Conservation (phyloP, 2,113 vertebrate genomes). For the Aviceda subcristata region DNA sequence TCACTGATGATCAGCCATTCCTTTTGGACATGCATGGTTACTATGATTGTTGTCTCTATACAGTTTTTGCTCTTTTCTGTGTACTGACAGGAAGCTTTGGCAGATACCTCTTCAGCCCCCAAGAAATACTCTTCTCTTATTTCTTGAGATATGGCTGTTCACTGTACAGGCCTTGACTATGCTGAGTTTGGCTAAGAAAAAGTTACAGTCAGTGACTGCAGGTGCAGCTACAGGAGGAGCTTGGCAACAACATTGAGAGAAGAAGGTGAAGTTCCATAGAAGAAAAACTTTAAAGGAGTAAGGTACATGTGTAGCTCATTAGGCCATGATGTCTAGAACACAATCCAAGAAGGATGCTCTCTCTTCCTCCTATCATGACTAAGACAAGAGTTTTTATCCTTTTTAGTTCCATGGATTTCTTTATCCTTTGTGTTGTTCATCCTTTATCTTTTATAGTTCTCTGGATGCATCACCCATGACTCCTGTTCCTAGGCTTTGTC, state of each 20-base stretch:
- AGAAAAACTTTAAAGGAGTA: neutral
- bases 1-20: neutral
- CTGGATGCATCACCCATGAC: neutral
- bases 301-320: neutral
- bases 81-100: neutral
- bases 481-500: neutral
- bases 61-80: neutral
- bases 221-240: neutral
- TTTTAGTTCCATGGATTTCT: neutral
- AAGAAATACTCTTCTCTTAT: neutral
- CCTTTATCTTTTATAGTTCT: neutral
- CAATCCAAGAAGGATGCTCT: neutral
- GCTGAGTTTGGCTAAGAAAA: neutral
- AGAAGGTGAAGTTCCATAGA: neutral
- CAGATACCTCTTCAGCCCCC: neutral
- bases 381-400: neutral
- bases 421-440: neutral
- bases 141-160: neutral
- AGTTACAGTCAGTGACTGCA: neutral
- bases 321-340: neutral
- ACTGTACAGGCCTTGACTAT: neutral
- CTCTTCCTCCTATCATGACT: neutral
- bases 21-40: neutral
- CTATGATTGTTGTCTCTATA: neutral
- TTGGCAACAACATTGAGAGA: neutral